Percentiles rank a stretch among this genome's conserved stretches.
Conservation (phyloP, 2,113 vertebrate species). For the Copsychus sechellarum region DNA sequence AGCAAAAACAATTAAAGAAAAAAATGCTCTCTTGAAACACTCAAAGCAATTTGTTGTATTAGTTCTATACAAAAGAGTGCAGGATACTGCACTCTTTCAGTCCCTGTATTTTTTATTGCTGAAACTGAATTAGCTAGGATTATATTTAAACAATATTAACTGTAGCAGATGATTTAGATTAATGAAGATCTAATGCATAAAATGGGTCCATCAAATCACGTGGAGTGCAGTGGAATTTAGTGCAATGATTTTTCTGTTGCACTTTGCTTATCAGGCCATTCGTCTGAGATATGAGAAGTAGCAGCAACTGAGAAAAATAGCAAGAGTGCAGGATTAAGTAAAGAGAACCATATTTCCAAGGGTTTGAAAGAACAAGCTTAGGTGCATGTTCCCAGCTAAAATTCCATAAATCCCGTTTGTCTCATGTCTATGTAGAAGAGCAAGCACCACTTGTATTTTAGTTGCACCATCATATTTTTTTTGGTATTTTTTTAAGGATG, state of each 20-base stretch:
- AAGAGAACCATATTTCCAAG: neutral
- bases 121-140: slow-evolving; percentile 17
- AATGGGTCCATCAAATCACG: neutral
- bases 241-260: neutral
- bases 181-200: neutral
- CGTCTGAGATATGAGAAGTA: neutral
- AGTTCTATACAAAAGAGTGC: neutral
- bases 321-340: neutral
- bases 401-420: neutral
- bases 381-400: neutral
- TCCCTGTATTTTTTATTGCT: neutral
- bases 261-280: neutral
- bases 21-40: slow-evolving; percentile 11
- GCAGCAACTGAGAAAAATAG: neutral
- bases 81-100: neutral
- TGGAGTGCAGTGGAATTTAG: neutral
- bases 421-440: neutral
- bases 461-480: neutral
- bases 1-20: neutral
- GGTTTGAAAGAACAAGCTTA: neutral
- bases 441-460: neutral
- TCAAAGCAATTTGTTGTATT: slow-evolving; percentile 10
- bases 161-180: neutral
- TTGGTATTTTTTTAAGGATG: neutral
- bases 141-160: slow-evolving; percentile 10